Conservation (phyloP, 1,140 invertebrate species). For the Bombyx mandarina region DNA sequence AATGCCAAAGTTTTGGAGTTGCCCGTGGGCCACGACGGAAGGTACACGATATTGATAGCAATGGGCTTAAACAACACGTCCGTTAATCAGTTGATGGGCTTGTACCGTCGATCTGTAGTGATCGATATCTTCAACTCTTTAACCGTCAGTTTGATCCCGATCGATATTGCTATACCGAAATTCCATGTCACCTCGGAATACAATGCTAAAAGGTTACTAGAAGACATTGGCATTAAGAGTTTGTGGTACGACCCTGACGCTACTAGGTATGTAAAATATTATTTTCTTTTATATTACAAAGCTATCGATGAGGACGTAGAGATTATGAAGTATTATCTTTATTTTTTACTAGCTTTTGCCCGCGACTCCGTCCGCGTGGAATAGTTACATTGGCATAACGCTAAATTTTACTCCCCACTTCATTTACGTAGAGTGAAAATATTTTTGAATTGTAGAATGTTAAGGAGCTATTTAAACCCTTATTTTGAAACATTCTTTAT, state of each 20-base stretch:
- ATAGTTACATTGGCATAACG: too few relatives aligned
- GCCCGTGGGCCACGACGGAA: slow-evolving; percentile 5
- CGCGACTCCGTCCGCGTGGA: too few relatives aligned
- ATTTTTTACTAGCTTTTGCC: too few relatives aligned
- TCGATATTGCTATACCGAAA: slow-evolving; percentile 6
- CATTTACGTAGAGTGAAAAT: too few relatives aligned
- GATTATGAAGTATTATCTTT: too few relatives aligned
- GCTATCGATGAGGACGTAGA: too few relatives aligned
- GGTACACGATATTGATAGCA: slow-evolving; percentile 7
- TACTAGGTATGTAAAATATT: slow-evolving; percentile 6
- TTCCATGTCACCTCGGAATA: neutral
- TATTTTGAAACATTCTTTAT: too few relatives aligned
- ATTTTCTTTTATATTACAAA: neutral
- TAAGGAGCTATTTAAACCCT: too few relatives aligned
- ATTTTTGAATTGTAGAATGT: too few relatives aligned
- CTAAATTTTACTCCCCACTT: too few relatives aligned
- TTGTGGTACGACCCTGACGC: slow-evolving; percentile 10
- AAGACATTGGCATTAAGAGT: slow-evolving; percentile 10
- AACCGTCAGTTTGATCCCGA: neutral
- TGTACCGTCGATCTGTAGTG: neutral
- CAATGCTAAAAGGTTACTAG: slow-evolving; percentile 4
- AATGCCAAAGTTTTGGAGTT: slow-evolving; percentile 10
- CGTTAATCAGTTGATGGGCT: neutral
- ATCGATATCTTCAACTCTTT: neutral
- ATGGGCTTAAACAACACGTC: slow-evolving; percentile 1